Evolutionary conservation across 2,113 vertebrate species (phyloP), one percentile per base, ranked within the genome.

Genomic region (Capra hircus): DNA sequence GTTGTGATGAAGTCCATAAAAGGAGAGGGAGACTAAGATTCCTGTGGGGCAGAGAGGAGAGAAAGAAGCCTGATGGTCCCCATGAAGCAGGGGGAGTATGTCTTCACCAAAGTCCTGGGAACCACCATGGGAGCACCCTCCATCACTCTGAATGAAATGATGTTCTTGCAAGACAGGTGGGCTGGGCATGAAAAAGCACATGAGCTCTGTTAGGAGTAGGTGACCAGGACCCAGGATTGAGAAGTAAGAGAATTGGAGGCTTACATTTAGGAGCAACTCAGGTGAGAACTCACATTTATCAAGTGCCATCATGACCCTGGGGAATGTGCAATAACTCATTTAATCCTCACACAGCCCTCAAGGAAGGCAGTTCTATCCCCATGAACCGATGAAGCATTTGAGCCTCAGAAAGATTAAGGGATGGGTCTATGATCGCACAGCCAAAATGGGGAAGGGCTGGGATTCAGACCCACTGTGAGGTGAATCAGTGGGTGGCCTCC

Each of bases 1-100:
- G 45, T 99, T 99, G 96, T 98, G 98, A 96, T 99, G 99, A 89
- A 99, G 96, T 14, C 78, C 98, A 96, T 97, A 99, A 53, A 99
- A 45, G 50, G 94, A 98, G 36, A 98, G 97, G 40, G n/a, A 62
- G 43, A 99, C 12, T 0, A 6, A 0, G 36, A 92, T 4, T 84
- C 98, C 98, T 98, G 90, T 52, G 55, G 81, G 11, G 4, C 17
- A 94, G 12, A 43, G 5, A 77, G 25, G 30, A 95, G 45, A 71
- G 36, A 94, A 3, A 82, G 40, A 74, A 91, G 64, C 12, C 4
- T 59, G 25, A 23, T 59, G 28, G 62, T 2, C 10, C 7, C 6
- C 8, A 15, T 23, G 17, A 40, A 40, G 14, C 11, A 87, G 16
- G 33, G 80, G 8, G n/a, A 74, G 12, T 28, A 48, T 5, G 8